Percentiles rank a stretch among this genome's conserved stretches.
Conservation (phyloP, 2,113 vertebrate genomes). For the Camelus dromedarius region DNA sequence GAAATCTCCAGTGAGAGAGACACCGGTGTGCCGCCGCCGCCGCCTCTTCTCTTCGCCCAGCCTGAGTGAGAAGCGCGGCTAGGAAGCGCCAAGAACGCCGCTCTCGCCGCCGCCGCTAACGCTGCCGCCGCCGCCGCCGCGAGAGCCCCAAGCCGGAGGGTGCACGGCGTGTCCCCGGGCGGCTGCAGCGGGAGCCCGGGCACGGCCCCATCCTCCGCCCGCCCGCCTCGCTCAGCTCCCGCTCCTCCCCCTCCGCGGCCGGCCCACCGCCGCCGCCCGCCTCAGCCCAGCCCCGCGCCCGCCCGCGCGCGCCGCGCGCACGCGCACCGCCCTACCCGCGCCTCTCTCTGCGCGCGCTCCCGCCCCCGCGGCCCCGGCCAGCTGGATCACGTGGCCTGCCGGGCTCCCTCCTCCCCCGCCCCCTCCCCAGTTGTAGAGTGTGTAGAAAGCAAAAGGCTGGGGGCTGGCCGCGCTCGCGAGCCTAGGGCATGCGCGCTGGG, state of each 20-base stretch:
- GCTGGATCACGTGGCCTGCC: constrained; percentile 80
- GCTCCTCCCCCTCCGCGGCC: constrained; percentile 78
- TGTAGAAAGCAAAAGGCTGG: constrained; percentile 77
- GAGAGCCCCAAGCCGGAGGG: constrained; percentile 73
- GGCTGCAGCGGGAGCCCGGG: constrained; percentile 79
- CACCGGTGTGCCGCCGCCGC: constrained; percentile 88
- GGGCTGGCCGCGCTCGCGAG: constrained; percentile 81
- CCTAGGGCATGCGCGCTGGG: constrained; percentile 85
- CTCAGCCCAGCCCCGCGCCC: constrained; percentile 36
- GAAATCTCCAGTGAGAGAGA: constrained; percentile 81
- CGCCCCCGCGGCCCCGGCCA: constrained; percentile 63
- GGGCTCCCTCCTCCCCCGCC: constrained; percentile 68
- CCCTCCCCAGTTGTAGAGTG: constrained; percentile 78
- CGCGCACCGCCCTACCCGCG: constrained; percentile 45
- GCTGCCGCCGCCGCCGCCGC: constrained; percentile 68
- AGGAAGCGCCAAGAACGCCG: constrained; percentile 83
- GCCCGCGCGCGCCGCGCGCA: constrained; percentile 3
- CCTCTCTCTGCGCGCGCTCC: constrained; percentile 63
- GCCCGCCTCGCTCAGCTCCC: constrained; percentile 62
- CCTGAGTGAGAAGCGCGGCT: constrained; percentile 88
- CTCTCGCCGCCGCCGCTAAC: constrained; percentile 67
- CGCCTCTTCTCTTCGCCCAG: constrained; percentile 92
- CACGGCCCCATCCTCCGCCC: constrained; percentile 82
- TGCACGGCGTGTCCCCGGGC: constrained; percentile 78
- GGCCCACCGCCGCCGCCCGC: constrained; percentile 64